Evolutionary conservation across 2,888 invertebrate genomes (phyloP).

Genomic region (Caradrina clavipalpis): DNA sequence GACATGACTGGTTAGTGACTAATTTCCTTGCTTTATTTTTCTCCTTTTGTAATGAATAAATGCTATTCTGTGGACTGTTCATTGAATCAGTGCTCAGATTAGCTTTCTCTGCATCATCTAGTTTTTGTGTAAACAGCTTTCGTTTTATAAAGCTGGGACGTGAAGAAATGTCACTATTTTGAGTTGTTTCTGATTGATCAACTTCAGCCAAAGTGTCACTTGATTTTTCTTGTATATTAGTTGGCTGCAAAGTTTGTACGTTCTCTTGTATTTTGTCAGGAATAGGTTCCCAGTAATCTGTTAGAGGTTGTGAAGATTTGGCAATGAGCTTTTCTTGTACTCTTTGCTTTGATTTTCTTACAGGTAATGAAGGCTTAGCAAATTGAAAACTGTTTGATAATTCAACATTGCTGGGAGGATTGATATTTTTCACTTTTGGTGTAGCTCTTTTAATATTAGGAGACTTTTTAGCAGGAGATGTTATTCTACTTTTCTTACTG

Average conservation of each 20-base stretch:
- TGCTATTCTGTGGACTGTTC: conserved; percentile 77
- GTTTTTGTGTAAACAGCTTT: conserved; percentile 84
- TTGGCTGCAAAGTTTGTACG: conserved; percentile 23
- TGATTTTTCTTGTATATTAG: conserved; percentile 48
- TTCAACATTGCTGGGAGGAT: conserved; percentile 42
- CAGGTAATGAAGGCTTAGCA: conserved; percentile 76
- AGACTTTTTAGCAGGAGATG: conserved; percentile 63
- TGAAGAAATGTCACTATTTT: conserved; percentile 76
- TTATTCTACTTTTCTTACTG: conserved; percentile 70
- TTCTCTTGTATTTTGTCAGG: conserved; percentile 14
- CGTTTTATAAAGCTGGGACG: conserved; percentile 86
- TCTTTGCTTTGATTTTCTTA: conserved; percentile 68
- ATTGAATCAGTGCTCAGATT: conserved; percentile 72
- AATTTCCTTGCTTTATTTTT: conserved; percentile 83
- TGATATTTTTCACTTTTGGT: conserved; percentile 45
- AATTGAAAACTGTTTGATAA: conserved; percentile 74
- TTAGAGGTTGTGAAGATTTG: conserved; percentile 69
- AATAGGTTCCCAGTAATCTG: conserved; percentile 49
- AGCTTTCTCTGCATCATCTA: conserved; percentile 80
- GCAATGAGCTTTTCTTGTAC: conserved; percentile 69
- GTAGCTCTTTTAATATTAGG: conserved; percentile 27
- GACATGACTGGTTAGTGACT: conserved; percentile 79
- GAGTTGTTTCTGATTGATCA: conserved; percentile 45
- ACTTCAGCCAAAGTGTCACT: conserved; percentile 42
- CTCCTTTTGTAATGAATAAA: conserved; percentile 75